These are phyloP conservation scores for Glossophaga mutica DNA, from an alignment of 2,797 vertebrate species.

Conservation along the genomic window DNA sequence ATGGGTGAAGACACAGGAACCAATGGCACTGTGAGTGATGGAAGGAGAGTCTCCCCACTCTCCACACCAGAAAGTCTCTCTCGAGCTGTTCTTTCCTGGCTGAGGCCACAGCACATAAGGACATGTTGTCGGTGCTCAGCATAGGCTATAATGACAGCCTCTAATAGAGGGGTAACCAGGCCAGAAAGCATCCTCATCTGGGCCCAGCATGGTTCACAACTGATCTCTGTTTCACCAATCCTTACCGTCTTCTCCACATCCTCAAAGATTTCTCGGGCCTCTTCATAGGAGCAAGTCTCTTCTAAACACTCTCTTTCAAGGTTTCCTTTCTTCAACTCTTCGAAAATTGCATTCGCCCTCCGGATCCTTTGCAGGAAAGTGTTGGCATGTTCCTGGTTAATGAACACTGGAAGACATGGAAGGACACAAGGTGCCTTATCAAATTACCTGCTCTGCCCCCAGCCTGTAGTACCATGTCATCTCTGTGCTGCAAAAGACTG, in stretches of 20 bases:
- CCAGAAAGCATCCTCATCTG: neutral
- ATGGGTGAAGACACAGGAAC: neutral
- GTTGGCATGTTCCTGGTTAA: conserved; percentile 81
- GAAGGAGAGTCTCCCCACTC: neutral
- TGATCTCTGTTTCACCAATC: neutral
- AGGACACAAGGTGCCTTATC: neutral
- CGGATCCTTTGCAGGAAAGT: conserved; percentile 84
- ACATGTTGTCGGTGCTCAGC: too few species aligned
- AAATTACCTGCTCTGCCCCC: neutral
- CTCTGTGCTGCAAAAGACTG: neutral
- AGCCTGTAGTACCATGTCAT: neutral
- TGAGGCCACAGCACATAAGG: neutral
- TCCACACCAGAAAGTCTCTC: neutral
- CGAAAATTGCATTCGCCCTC: conserved; percentile 88
- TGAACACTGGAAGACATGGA: conserved; percentile 85
- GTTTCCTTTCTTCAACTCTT: conserved; percentile 89
- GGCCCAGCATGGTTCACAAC: neutral
- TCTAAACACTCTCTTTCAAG: conserved; percentile 93
- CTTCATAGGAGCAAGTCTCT: conserved; percentile 90
- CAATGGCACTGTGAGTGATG: neutral
- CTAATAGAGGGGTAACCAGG: neutral
- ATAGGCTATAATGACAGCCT: neutral
- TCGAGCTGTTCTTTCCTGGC: neutral
- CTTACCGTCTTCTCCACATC: conserved; percentile 86
- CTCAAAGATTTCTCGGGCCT: conserved; percentile 95